phyloP scores from a whole-genome alignment of 2,797 vertebrate species.

The Sebastes kiyomatsui region DNA sequence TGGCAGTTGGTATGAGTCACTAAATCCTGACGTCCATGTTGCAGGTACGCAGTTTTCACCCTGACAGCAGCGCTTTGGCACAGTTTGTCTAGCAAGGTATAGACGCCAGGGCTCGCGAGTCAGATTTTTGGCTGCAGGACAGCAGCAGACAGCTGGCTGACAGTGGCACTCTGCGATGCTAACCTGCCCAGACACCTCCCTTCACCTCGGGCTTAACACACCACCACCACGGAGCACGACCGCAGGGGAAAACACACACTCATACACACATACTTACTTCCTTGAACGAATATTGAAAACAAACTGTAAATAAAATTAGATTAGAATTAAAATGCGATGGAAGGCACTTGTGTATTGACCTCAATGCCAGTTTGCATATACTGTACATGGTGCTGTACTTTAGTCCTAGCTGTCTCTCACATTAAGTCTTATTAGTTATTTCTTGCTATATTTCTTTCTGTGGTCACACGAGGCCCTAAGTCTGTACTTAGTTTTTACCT shows the following conservation, averaged over 20 bases:
- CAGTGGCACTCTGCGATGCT: constrained; percentile 37
- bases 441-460: background rate
- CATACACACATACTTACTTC: background rate
- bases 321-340: background rate
- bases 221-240: background rate
- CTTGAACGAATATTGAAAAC: background rate
- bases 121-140: constrained; percentile 52
- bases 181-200: constrained; percentile 62
- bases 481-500: background rate
- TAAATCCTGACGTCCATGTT: background rate
- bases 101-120: constrained; percentile 34
- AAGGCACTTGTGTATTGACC: background rate
- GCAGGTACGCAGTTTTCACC: background rate
- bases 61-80: constrained; percentile 24
- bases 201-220: constrained; percentile 32
- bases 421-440: background rate
- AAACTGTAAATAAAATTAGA: background rate
- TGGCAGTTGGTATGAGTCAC: background rate
- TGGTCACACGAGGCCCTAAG: background rate
- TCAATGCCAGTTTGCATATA: background rate
- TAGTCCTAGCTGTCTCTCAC: background rate
- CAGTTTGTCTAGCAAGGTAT: background rate
- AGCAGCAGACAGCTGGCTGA: constrained; percentile 58
- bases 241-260: background rate
- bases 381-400: background rate